Base-by-base conservation (phyloP, 1,140 invertebrate genomes). In the Hylaeus anthracinus region DNA sequence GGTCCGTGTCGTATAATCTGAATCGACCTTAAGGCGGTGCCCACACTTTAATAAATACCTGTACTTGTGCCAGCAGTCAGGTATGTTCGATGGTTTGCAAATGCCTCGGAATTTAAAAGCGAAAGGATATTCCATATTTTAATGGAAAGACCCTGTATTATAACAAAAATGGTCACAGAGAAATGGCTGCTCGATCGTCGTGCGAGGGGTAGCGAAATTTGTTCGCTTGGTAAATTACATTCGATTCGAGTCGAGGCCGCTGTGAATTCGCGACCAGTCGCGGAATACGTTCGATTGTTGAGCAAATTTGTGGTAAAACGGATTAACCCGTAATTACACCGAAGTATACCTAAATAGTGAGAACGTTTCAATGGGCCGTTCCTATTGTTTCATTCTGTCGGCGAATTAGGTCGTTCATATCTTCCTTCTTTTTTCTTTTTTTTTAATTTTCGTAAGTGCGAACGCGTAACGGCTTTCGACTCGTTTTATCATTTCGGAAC, bases 281-380 rank as follows among this genome's bases (percentile, higher is more conserved):
- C 26, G 79, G 39, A 58, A 66, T 60, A 64, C 55, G 65, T 15
- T 15, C 43, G 61, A 41, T 53, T 55, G 76, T 85, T 63, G 63
- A 85, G 66, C 79, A 77, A 86, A 86, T 82, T 86, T 85, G 71
- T 85, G 61, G 71, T 71, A 75, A 78, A 86, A 76, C 77, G 67
- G 73, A 86, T 86, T 72, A 85, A 75, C 66, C 69, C 56, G 63
- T 72, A 82, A 86, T 82, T 82, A 69, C 84, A 64, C 4, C 45
- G 75, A 82, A 66, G 85, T 85, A 86, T 82, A 82, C 79, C 64
- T 85, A 84, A 81, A 76, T 76, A 64, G 73, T 5, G 58, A 39
- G 79, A 6, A 5, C 48, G 73, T 64, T 76, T 70, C 45, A 61
- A 76, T 48, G 39, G 41, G 6, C 14, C 55, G 39, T n/a, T 51